These are phyloP conservation scores for Aplocera efformata DNA, from an alignment of 2,888 invertebrate species.

Conservation along the genomic window DNA sequence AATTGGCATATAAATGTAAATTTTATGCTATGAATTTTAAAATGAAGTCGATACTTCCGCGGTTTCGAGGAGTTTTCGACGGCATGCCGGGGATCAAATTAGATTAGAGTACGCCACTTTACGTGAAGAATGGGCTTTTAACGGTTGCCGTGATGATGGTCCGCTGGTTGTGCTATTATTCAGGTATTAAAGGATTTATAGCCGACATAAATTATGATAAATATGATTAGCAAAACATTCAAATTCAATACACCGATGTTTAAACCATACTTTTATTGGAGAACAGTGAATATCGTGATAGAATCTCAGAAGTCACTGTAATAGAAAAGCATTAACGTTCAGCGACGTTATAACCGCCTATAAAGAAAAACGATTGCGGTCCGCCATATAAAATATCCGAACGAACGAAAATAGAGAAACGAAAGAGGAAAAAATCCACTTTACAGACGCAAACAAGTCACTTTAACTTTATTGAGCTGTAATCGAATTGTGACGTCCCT, in stretches of 20 bases:
- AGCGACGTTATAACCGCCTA: slow-evolving; percentile 21
- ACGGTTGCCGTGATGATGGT: slow-evolving; percentile 33
- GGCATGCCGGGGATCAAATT: slow-evolving; percentile 72
- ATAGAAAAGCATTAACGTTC: slow-evolving; percentile 19
- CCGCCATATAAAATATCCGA: slow-evolving; percentile 40
- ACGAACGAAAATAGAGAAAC: slow-evolving; percentile 62
- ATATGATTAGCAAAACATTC: neutral
- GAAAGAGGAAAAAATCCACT: slow-evolving; percentile 77
- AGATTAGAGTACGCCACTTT: slow-evolving; percentile 68
- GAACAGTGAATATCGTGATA: slow-evolving; percentile 7
- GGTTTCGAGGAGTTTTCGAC: slow-evolving; percentile 63
- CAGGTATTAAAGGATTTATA: neutral
- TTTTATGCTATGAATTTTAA: slow-evolving; percentile 81
- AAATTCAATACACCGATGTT: slow-evolving; percentile 6
- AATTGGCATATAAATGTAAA: slow-evolving; percentile 81
- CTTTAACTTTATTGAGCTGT: slow-evolving; percentile 81
- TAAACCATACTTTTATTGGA: slow-evolving; percentile 8
- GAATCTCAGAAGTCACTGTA: slow-evolving; percentile 9
- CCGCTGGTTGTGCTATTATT: neutral
- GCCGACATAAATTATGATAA: neutral
- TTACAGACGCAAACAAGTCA: slow-evolving; percentile 80
- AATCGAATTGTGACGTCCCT: slow-evolving; percentile 81
- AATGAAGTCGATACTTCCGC: slow-evolving; percentile 78
- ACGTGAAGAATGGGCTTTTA: slow-evolving; percentile 63
- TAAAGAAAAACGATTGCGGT: slow-evolving; percentile 26